Base-by-base conservation (phyloP, 2,797 vertebrate genomes). In the Synaphobranchus kaupii region DNA sequence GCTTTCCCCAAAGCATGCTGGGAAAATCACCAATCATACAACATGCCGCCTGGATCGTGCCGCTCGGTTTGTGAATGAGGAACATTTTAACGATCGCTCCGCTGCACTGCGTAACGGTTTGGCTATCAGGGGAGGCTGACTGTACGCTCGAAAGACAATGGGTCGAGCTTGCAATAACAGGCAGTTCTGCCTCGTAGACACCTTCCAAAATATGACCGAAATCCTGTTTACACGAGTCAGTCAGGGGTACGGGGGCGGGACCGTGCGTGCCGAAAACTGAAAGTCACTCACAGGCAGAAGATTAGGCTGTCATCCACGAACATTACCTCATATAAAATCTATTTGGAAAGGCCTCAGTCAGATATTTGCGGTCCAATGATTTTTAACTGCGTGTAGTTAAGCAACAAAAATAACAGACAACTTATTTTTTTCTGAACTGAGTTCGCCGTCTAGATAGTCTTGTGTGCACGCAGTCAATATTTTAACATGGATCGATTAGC, bases 311-410 rank as follows among this genome's bases (percentile, higher is more conserved):
- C 76, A 80, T 80, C 47, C 76, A 25, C 76, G 22, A 25, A 50
- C 76, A 80, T n/a, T 80, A 50, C 76, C 76, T 80, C 76, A 80
- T 80, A 80, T 12, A 9, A 80, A 80, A 22, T 78, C 39, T 47
- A 47, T 80, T n/a, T 80, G 76, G 47, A 80, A 80, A n/a, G 47
- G 48, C 76, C 39, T 48, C 76, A n/a, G 39, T 25, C 76, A 12
- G 71, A 20, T 15, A 48, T 47, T 80, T 48, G 48, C 20, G 17
- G 44, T 80, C 20, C 76, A 80, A 10, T 48, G 44, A 9, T 80
- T 80, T 48, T 80, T 44, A 48, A 44, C 76, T 48, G 12, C 76
- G 48, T 25, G 76, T 31, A 80, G 76, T 48, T n/a, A 80, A 80
- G 47, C 39, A 48, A 48, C 17, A 80, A 50, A 22, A n/a, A 80